A percentile compares a stretch with the other conserved stretches of the same genome.
Conservation (phyloP, 2,113 vertebrate species). For the Pavo muticus region DNA sequence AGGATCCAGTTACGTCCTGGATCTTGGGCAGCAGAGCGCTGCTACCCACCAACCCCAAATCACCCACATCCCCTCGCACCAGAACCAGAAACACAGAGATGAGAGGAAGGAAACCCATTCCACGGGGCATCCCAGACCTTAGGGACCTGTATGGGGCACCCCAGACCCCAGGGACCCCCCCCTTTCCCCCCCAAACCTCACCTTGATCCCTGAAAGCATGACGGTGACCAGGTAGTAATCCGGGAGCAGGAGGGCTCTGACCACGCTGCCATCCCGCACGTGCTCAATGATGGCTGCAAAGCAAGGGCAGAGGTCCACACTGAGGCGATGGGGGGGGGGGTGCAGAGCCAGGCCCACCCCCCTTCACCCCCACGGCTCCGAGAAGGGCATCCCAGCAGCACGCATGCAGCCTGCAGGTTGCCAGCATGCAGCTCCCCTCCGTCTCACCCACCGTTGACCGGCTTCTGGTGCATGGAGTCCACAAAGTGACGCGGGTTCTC, state of each 20-base stretch:
- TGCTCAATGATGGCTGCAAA: constrained; percentile 94
- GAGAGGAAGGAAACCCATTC: background rate
- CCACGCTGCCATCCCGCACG: constrained; percentile 93
- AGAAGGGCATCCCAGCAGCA: accelerated
- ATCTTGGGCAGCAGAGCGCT: background rate
- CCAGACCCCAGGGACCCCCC: too few species aligned
- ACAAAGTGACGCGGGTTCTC: constrained; percentile 96
- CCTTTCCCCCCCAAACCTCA: too few species aligned
- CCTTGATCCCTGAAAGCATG: constrained; percentile 98
- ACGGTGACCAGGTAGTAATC: constrained; percentile 95
- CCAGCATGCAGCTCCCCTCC: too few species aligned
- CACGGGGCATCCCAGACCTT: too few species aligned
- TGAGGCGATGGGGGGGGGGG: background rate
- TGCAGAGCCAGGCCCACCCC: accelerated
- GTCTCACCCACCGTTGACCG: constrained; percentile 89
- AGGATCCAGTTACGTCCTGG: too few species aligned
- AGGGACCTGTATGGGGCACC: too few species aligned
- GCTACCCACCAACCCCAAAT: background rate
- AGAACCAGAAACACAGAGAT: background rate
- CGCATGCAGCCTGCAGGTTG: too few species aligned
- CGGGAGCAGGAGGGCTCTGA: constrained; percentile 94
- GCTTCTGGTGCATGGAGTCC: constrained; percentile 96
- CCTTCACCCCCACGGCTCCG: background rate
- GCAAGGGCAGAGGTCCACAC: background rate
- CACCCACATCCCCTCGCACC: too few species aligned